Base-by-base conservation (phyloP, 2,113 vertebrate species). In the Odocoileus hemionus region DNA sequence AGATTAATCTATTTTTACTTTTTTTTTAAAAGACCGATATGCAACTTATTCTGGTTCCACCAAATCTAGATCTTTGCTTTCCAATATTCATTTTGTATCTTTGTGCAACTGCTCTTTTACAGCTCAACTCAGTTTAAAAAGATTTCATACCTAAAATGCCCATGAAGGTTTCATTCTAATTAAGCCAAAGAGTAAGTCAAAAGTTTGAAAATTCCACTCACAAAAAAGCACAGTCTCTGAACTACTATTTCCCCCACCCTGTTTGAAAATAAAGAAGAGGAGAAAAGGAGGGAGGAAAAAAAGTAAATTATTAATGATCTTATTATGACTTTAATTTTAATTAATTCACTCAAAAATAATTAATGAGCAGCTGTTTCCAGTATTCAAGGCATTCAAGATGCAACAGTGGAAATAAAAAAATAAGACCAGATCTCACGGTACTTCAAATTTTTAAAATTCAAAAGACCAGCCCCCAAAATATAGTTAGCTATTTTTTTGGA, bases 11-110 rank as follows among this genome's bases (percentile, higher is more conserved):
- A 54, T 45, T 5, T n/a, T 91, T 70, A 45, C 8, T 54, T 50
- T 83, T 85, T 47, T 70, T 86, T 70, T 64, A 2, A 39, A 70
- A 45, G 25, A 67, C 47, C 43, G 43, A 89, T 30, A 89, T 95
- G 79, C 7, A 47, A 94, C 26, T 58, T 89, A 85, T 30, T 76
- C 67, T 60, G 47, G 17, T 61, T 64, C 60, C 47, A 82, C 12
- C n/a, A 91, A 86, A 92, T 94, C 43, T 89, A 61, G 94, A 78
- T 25, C 47, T 88, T 33, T 74, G 25, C 57, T 85, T 96, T 91
- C 83, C 43, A 61, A 70, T 58, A 78, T 47, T 93, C 17, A 21
- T 45, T 64, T 13, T 64, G 55, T 21, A 74, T 91, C 33, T 47
- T 78, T 28, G 19, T 43, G 25, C 19, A 47, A 91, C 3, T 82